Evolutionary conservation across 2,797 vertebrate species (phyloP), one percentile per base, ranked within the genome.

Genomic region (Liparis tanakae): DNA sequence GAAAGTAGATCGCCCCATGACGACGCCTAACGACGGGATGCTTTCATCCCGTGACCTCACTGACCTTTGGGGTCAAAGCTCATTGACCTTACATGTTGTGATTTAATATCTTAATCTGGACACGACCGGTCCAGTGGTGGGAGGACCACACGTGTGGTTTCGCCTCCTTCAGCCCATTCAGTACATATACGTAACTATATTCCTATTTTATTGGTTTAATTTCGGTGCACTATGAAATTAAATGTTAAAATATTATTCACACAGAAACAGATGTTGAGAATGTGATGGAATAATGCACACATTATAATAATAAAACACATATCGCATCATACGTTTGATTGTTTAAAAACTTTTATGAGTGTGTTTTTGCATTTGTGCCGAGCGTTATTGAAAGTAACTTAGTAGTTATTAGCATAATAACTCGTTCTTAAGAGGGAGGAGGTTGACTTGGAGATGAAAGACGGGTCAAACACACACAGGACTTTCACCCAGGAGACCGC

Each of bases 1-100:
- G 63, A 72, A 82, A 80, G 67, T 58, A 64, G 77, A 79, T 53
- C 5, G 34, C 73, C 79, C 77, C 74, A 20, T 70, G 60, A 67
- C 70, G 60, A 39, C 30, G 66, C 18, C 57, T 10, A 10, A 69
- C n/a, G n/a, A 64, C 50, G 54, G 30, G 7, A 63, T 39, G 13
- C 34, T 76, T 72, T 70, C 37, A 20, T 72, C 53, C 43, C 59
- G 37, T 68, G 59, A 64, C 15, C 9, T 66, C 66, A 41, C 43
- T n/a, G 34, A 67, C 56, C 18, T 43, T n/a, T 59, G 12, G 43
- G 37, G 6, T 63, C 20, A 13, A 46, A 46, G 9, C 18, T 2
- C 25, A 30, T 37, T 1, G 3, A 50, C 15, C 53, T 62, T 18
- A 44, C 34, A 22, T 56, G 15, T 56, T 1, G 2, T 13, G 8